Evolutionary conservation across 1,140 invertebrate genomes (phyloP).

Genomic region (Lasaia peninsularis): DNA sequence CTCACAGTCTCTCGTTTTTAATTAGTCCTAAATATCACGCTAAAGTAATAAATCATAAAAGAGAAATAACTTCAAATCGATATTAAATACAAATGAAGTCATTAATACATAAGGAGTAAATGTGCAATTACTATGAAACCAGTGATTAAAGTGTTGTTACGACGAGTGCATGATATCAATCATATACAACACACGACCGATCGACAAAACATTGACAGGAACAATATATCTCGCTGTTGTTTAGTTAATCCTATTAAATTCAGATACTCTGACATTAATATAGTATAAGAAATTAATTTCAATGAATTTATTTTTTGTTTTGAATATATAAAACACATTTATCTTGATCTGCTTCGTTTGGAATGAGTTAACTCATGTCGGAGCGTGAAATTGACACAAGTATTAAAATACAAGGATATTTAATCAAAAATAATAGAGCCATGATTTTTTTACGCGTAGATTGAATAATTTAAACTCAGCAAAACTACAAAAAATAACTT

Average conservation of each 20-base stretch:
- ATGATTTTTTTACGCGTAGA: too few relatives aligned
- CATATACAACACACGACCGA: conserved; percentile 11
- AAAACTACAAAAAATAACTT: too few relatives aligned
- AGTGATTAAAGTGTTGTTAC: conserved; percentile 17
- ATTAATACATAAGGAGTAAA: conserved; percentile 17
- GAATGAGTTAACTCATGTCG: too few relatives aligned
- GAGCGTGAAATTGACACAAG: too few relatives aligned
- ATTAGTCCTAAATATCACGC: too few relatives aligned
- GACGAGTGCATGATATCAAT: conserved; percentile 18
- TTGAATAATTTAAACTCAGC: too few relatives aligned
- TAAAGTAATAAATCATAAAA: background rate
- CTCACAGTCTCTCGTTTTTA: too few relatives aligned
- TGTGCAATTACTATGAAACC: conserved; percentile 15
- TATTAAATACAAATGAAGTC: conserved; percentile 21
- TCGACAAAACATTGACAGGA: conserved; percentile 27
- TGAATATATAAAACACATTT: too few relatives aligned
- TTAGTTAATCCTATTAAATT: conserved; percentile 25
- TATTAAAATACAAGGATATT: too few relatives aligned
- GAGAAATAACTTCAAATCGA: background rate
- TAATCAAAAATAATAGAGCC: too few relatives aligned
- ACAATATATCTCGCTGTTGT: conserved; percentile 24
- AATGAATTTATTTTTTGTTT: background rate
- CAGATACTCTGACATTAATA: conserved; percentile 10
- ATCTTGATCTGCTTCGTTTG: too few relatives aligned
- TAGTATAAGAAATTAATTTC: background rate